Base-by-base conservation (phyloP, 2,113 vertebrate species). In the Saguinus imperator region DNA sequence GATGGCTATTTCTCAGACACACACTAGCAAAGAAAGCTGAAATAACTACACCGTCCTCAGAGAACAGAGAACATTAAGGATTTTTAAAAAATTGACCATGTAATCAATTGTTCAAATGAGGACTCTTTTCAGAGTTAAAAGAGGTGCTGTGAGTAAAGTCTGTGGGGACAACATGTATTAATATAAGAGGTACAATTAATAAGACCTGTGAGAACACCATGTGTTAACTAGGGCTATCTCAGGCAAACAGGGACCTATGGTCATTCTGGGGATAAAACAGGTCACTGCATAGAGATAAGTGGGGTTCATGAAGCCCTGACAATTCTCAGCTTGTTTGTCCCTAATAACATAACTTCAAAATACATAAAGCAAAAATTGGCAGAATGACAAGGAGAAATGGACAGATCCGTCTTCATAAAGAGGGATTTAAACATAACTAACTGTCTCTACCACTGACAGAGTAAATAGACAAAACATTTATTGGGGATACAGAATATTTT, bases 261-360 rank as follows among this genome's bases (percentile, higher is more conserved):
- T 48, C 81, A 79, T 85, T 58, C 37, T 9, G 25, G 64, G 29
- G 23, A 64, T 70, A 80, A 55, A 40, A 37, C 48, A 88, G 61
- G 3, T 43, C 16, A 27, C 35, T 3, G 6, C 13, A 14, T 23
- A 20, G 43, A 32, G n/a, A 43, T 66, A 55, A 55, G 45, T 17
- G 11, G 21, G 11, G 7, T 75, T 75, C 20, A 25, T 55, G 48
- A 50, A 88, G 8, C 66, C 87, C 0, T 87, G 64, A 70, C 40
- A 55, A 48, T 58, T 81, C 52, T 81, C 35, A 94, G 76, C 27
- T 86, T 70, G 32, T 93, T 85, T 76, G 45, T 58, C 61, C 58
- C 29, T 64, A 75, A 79, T 55, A 86, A 79, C 7, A 20, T 66
- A 93, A 94, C 50, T 91, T 93, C 48, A 94, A 45, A 92, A 85